Base-by-base conservation (phyloP, 2,797 vertebrate genomes). In the Semotilus atromaculatus region DNA sequence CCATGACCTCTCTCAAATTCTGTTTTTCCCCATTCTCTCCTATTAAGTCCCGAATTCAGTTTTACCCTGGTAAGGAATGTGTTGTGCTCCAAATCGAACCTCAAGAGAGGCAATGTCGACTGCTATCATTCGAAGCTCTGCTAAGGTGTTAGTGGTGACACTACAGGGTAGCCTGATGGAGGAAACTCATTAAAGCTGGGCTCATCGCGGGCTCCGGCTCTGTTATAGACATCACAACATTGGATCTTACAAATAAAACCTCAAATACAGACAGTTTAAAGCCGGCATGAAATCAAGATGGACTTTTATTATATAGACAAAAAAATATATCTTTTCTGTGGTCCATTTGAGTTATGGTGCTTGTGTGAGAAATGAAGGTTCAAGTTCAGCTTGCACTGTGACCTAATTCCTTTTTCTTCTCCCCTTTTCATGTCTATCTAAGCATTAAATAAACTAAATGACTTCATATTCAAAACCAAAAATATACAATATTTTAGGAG, bases 171-270 rank as follows among this genome's bases (percentile, higher is more conserved):
- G 48, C 4, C 71, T 81, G 48, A 76, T 55, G 68, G 38, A 60
- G 70, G 29, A 43, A 75, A 62, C 66, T 76, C 70, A 70, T 87
- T 87, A 87, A 70, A 75, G 64, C 60, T 53, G 29, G 73, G 64
- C 78, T 81, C 58, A 62, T 77, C 72, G 13, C 45, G 31, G 34
- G 55, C 81, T 80, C 36, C 9, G 19, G 64, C 18, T 26, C 43
- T n/a, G 11, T 55, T 74, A 67, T 72, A 38, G 26, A 72, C 64
- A 55, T 76, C 74, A 51, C 48, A 81, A 72, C 48, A 53, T 9
- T 4, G 43, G 29, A 29, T 40, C 23, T 53, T 87, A 86, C 82
- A 89, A 89, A 88, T 84, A 86, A 72, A 83, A 58, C 58, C 84
- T 64, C 34, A 8, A 14, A 66, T 60, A 38, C 45, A 18, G 45